Evolutionary conservation across 2,113 vertebrate genomes (phyloP), one percentile per base, ranked within the genome.

Genomic region (Pteruthius melanotis): DNA sequence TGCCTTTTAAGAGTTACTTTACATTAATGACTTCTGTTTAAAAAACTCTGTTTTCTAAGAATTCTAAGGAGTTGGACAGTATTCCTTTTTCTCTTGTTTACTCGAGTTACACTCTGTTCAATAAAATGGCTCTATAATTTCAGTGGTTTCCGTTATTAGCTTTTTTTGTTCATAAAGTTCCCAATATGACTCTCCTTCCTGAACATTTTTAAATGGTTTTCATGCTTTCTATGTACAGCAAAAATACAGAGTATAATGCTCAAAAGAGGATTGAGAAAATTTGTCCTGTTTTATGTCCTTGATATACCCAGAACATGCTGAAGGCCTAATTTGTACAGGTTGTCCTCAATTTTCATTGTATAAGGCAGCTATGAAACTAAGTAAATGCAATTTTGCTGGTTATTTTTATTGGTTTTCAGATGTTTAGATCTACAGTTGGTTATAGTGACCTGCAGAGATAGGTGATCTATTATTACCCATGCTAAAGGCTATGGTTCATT

Each of bases 371-470:
- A 27, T 40, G 19, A 42, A 90, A 57, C 68, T 77, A 63, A 85
- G 44, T 90, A 83, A 90, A 59, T n/a, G 19, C 49, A 35, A 14
- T 56, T 80, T 91, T 94, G 30, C 35, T 83, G 35, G 11, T 61
- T 90, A 26, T 87, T 95, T 94, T 94, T 93, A 89, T 85, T 90
- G 64, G 52, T 80, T 74, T 50, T 15, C 44, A 52, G 68, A 71
- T 83, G 49, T 74, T 95, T 72, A 72, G 79, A 59, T 86, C 59
- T 90, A 13, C 57, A 75, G 12, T 83, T 94, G 76, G 17, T 90
- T 93, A n/a, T 70, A 70, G 92, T 70, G 68, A 89, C 33, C 78
- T 90, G 76, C 47, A 80, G 86, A 88, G 82, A 44, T 30, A 74
- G 72, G 28, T 83, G 39, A 42, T 87, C 65, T 92, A 15, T 87